A percentile compares a stretch with the other conserved stretches of the same genome.
phyloP scores from a whole-genome alignment of 2,888 invertebrate species.

The Hirtodrosophila cameraria region DNA sequence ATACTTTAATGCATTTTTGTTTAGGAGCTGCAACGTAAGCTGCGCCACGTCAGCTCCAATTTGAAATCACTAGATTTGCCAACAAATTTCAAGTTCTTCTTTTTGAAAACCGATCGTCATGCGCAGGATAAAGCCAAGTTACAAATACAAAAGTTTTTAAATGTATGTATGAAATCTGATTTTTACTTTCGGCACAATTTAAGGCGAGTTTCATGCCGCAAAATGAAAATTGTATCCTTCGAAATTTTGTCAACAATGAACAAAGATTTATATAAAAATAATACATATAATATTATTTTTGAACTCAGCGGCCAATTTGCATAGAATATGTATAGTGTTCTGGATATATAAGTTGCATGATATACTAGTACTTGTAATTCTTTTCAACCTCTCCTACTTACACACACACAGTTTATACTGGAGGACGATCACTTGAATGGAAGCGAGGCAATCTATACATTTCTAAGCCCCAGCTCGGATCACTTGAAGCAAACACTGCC shows the following conservation, averaged over 20 bases:
- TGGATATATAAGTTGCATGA: background rate
- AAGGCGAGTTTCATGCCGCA: too few relatives aligned
- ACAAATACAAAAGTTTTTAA: slow-evolving; percentile 93
- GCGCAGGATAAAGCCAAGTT: slow-evolving; percentile 92
- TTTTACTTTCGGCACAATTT: too few relatives aligned
- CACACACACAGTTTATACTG: slow-evolving; percentile 88
- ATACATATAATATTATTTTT: too few relatives aligned
- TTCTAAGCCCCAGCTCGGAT: slow-evolving; percentile 96
- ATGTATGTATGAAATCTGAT: slow-evolving; percentile 88
- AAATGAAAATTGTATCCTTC: too few relatives aligned
- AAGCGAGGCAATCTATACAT: slow-evolving; percentile 95
- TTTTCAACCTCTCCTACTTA: background rate
- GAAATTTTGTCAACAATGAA: too few relatives aligned
- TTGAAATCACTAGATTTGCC: slow-evolving; percentile 93
- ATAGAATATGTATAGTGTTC: background rate
- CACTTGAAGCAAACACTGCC: slow-evolving; percentile 91
- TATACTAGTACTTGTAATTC: background rate
- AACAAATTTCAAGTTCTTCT: slow-evolving; percentile 91
- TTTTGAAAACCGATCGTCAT: slow-evolving; percentile 92
- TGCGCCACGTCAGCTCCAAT: slow-evolving; percentile 92
- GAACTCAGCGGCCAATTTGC: too few relatives aligned
- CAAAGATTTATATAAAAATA: too few relatives aligned
- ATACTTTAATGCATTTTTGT: slow-evolving; percentile 83
- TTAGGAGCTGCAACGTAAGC: slow-evolving; percentile 92
- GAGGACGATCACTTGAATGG: slow-evolving; percentile 94